Evolutionary conservation across 2,888 invertebrate genomes (phyloP).

Genomic region (Trachelus troglodyta): DNA sequence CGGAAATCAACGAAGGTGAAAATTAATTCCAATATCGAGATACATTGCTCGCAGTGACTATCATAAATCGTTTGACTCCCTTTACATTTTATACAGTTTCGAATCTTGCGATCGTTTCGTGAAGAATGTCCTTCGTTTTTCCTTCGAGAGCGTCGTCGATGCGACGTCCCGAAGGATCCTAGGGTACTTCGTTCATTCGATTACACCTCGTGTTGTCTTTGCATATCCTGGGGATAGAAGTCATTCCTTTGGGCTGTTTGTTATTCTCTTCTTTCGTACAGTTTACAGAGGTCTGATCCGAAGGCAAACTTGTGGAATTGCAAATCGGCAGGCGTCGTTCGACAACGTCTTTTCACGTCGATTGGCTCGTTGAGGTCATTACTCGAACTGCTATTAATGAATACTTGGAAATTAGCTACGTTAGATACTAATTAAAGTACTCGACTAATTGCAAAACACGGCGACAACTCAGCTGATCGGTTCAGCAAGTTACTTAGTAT

Average conservation of each 20-base stretch:
- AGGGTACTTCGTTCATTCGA: neutral
- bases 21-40: conserved; percentile 3
- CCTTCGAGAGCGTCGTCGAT: neutral
- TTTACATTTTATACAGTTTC: conserved; percentile 3
- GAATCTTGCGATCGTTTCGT: neutral
- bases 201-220: conserved; percentile 1
- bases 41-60: neutral
- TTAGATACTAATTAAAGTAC: neutral
- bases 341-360: neutral
- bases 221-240: neutral
- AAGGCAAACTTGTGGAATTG: neutral
- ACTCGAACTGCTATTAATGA: neutral
- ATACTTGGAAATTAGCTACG: neutral
- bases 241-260: neutral
- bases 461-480: neutral
- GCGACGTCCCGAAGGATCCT: neutral
- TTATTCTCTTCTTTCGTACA: neutral
- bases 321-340: neutral
- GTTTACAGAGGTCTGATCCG: neutral
- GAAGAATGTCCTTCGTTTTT: neutral
- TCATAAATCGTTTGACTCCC: neutral
- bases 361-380: neutral
- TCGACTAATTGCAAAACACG: neutral
- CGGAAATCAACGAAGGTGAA: neutral
- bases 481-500: neutral